These are phyloP conservation scores for Ophioninae sp. DNA, from an alignment of 2,888 invertebrate species.

Conservation along the genomic window DNA sequence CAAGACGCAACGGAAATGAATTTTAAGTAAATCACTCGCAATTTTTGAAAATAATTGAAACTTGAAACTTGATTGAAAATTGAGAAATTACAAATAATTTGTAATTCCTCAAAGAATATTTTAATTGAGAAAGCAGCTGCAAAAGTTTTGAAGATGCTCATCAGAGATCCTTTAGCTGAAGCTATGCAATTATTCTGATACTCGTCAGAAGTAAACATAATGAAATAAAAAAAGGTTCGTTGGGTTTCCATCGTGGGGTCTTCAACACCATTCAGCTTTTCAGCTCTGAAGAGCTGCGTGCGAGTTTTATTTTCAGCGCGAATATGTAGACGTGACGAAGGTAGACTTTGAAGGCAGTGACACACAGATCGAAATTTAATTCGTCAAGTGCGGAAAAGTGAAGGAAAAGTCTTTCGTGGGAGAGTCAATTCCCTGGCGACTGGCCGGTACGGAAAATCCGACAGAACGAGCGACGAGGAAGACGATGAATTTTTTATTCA, in stretches of 20 bases:
- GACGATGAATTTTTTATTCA: background rate
- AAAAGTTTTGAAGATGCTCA: background rate
- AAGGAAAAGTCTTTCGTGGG: conserved; percentile 36
- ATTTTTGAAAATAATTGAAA: too few species aligned
- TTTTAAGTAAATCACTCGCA: background rate
- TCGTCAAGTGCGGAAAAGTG: conserved; percentile 28
- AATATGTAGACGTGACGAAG: background rate
- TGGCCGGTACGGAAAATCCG: conserved; percentile 1
- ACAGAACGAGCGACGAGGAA: conserved; percentile 4
- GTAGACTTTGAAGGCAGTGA: background rate
- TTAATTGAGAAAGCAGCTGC: background rate
- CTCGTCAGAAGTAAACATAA: background rate
- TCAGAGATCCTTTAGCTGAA: background rate
- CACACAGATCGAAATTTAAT: conserved; percentile 42
- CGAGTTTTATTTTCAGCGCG: background rate
- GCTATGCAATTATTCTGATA: too few species aligned
- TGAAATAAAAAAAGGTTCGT: background rate
- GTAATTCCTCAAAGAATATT: too few species aligned
- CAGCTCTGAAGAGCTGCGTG: background rate
- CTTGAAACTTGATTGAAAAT: too few species aligned
- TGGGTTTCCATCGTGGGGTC: background rate
- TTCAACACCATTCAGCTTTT: background rate
- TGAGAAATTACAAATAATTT: too few species aligned
- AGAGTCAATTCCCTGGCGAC: conserved; percentile 48
- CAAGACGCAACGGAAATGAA: background rate